Evolutionary conservation across 2,888 invertebrate genomes (phyloP).

Genomic region (Sarcophaga carnaria): DNA sequence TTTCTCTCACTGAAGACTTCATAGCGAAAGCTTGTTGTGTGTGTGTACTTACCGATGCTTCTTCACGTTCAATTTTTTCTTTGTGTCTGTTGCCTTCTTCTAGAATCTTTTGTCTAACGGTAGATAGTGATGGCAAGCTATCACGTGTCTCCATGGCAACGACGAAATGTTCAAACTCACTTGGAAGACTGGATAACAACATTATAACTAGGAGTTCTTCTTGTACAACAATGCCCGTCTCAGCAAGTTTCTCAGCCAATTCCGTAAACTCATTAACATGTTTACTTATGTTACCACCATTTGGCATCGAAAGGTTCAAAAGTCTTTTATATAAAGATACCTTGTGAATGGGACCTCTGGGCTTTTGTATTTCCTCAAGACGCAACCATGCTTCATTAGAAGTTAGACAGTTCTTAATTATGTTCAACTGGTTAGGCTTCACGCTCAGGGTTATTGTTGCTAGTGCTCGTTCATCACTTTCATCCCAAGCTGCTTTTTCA

Average conservation of each 20-base stretch:
- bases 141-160: conserved; percentile 62
- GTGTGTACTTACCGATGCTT: conserved; percentile 2
- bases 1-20: conserved; percentile 18
- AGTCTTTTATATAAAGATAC: conserved; percentile 39
- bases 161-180: conserved; percentile 55
- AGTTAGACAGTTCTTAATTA: conserved; percentile 34
- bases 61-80: conserved; percentile 10
- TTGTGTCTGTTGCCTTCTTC: conserved; percentile 48
- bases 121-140: conserved; percentile 39
- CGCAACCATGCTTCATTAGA: too few species aligned
- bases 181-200: conserved; percentile 54
- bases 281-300: conserved; percentile 4
- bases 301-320: conserved; percentile 36
- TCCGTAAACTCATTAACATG: conserved; percentile 45
- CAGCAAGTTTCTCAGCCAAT: conserved; percentile 48
- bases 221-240: conserved; percentile 44
- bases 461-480: too few species aligned
- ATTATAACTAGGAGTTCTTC: conserved; percentile 51
- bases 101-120: conserved; percentile 45
- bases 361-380: conserved; percentile 36
- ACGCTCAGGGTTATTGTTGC: not conserved
- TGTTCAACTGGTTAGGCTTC: conserved; percentile 44
- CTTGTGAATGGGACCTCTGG: conserved; percentile 47
- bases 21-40: conserved; percentile 49
- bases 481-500: too few species aligned